Percentiles rank a stretch among this genome's conserved stretches.
Evolutionary conservation across 2,888 invertebrate species (phyloP).

Genomic region (Ichneumon xanthorius): DNA sequence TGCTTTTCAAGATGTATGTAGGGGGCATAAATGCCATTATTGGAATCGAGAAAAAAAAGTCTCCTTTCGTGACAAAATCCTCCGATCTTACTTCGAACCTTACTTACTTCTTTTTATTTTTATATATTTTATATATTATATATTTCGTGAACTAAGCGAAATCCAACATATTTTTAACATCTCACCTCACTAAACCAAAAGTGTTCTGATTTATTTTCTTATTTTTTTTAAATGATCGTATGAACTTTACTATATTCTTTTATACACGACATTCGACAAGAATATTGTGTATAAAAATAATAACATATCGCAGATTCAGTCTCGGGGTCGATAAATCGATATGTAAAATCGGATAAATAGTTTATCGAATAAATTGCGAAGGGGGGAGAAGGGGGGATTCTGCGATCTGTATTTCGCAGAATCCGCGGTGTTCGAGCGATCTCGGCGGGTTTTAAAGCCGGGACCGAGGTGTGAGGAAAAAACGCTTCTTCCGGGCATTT

Average conservation of each 20-base stretch:
- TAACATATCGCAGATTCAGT: background rate
- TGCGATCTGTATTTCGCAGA: background rate
- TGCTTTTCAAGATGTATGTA: conserved; percentile 1
- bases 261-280: too few relatives aligned
- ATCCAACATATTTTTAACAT: too few relatives aligned
- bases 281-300: background rate
- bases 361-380: conserved; percentile 27
- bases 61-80: background rate
- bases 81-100: background rate
- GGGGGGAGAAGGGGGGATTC: too few relatives aligned
- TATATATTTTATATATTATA: too few relatives aligned
- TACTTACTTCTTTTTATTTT: background rate
- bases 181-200: too few relatives aligned
- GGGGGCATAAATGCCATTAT: conserved; percentile 8
- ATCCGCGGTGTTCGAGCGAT: conserved; percentile 7
- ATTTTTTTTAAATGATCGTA: too few relatives aligned
- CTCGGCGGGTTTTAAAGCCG: conserved; percentile 28
- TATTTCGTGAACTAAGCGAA: too few relatives aligned
- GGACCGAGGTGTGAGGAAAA: conserved; percentile 23
- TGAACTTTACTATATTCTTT: too few relatives aligned
- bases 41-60: conserved; percentile 9
- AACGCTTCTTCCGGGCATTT: conserved; percentile 24
- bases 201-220: too few relatives aligned
- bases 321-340: conserved; percentile 18
- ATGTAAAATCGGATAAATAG: conserved; percentile 2